These are phyloP conservation scores for Bombus confusus DNA, from an alignment of 1,140 invertebrate species.

Conservation along the genomic window DNA sequence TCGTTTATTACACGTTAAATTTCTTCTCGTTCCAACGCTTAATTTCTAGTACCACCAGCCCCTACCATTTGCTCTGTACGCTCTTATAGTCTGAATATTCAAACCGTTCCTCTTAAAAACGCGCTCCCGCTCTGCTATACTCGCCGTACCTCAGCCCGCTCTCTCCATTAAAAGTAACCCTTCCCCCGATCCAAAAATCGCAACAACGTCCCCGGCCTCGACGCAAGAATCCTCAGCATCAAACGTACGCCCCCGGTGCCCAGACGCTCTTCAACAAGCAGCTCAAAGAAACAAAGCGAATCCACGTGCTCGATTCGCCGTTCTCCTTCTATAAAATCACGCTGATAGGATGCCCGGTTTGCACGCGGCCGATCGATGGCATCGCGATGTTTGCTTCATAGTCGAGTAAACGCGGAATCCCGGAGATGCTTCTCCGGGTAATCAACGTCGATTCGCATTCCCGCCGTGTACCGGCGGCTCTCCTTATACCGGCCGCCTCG, in stretches of 20 bases:
- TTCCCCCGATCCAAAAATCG: neutral
- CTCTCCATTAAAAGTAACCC: neutral
- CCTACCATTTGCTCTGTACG: too few relatives aligned
- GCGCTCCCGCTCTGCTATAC: too few relatives aligned
- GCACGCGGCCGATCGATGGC: slow-evolving; percentile 1
- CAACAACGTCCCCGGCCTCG: neutral
- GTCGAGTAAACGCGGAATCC: slow-evolving; percentile 27
- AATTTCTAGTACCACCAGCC: too few relatives aligned
- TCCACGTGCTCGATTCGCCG: neutral
- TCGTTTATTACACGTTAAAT: too few relatives aligned
- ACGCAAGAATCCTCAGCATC: neutral
- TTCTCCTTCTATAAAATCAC: too few relatives aligned
- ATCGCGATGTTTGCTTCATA: slow-evolving; percentile 33
- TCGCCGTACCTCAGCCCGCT: too few relatives aligned
- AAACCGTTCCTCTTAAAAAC: too few relatives aligned
- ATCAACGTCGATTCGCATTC: slow-evolving; percentile 52
- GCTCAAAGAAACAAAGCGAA: neutral
- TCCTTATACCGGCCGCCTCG: slow-evolving; percentile 19
- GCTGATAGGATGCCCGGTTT: neutral
- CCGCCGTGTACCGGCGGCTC: neutral
- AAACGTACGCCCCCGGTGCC: neutral
- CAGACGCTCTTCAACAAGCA: neutral
- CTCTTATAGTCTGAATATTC: too few relatives aligned
- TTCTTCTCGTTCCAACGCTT: too few relatives aligned
- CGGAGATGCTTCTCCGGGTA: slow-evolving; percentile 32